Base-by-base conservation (phyloP, 2,888 invertebrate species). In the Drosophila phalerata region DNA sequence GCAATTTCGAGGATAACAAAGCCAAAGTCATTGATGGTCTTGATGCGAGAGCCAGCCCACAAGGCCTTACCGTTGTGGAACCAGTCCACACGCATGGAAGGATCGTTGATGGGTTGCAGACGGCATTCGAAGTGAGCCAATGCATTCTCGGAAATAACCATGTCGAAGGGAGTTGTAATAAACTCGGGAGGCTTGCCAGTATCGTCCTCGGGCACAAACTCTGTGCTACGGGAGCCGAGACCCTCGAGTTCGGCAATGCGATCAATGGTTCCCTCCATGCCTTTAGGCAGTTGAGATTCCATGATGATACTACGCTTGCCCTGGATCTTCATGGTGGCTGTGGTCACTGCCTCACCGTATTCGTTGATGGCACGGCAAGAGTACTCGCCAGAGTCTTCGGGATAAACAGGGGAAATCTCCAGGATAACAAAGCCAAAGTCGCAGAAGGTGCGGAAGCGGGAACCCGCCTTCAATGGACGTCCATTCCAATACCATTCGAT, bases 391-490 rank as follows among this genome's bases (percentile, higher is more conserved):
- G 98, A 97, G 92, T 99, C 99, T 94, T 98, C 98, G 1, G 98
- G 98, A 91, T 98, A 98, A 11, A 98, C 98, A 0, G 99, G 99
- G 9, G 98, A 97, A 85, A 99, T 98, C 94, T 99, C 99, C 77
- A 99, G 94, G 80, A 99, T 98, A 30, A 98, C 98, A 91, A 98
- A 98, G 65, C 99, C 99, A 93, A 99, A 99, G 93, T 99, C 99
- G 91, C 98, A 97, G 95, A 98, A 98, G 32, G 98, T 98, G 79
- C 98, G 96, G 94, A 98, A 98, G 81, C 98, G 95, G 10, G 98
- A 97, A 65, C 98, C 98, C 48, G 97, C 96, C 92, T 95, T 96
- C 64, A 97, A 93, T 52, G 97, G 96, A 93, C 97, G 97, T 70
- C 97, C 97, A 91, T 98, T 98, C 96, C 97, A 97, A 94, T 96